A percentile compares a stretch with the other conserved stretches of the same genome.
These are phyloP conservation scores for Hemicentrotus pulcherrimus DNA, from an alignment of 35 echinoderm and acorn worm species.

Conservation along the genomic window DNA sequence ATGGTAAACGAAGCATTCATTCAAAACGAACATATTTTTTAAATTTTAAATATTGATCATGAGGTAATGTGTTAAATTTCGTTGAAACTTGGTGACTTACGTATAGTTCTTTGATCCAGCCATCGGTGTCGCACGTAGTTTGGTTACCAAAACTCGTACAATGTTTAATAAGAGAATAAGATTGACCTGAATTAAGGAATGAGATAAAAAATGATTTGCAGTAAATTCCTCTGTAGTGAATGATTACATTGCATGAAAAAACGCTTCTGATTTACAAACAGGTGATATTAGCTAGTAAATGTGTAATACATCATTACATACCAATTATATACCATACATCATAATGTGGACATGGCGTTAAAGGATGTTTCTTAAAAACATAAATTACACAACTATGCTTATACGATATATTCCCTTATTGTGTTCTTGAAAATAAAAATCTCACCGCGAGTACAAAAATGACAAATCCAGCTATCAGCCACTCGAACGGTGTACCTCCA, in stretches of 20 bases:
- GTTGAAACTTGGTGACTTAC: constrained; percentile 62
- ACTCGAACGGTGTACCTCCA: constrained; percentile 44
- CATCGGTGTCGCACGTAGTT: constrained; percentile 77
- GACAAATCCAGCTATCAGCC: constrained; percentile 60
- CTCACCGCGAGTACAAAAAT: constrained; percentile 67
- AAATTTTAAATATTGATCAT: too few relatives aligned
- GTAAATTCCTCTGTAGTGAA: not conserved
- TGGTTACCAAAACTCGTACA: constrained; percentile 90
- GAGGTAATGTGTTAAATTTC: too few relatives aligned
- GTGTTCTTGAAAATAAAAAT: too few relatives aligned
- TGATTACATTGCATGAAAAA: not conserved
- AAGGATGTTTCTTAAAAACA: too few relatives aligned
- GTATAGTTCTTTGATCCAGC: constrained; percentile 71
- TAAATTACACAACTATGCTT: too few relatives aligned
- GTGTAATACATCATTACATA: too few relatives aligned
- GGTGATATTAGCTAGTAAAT: too few relatives aligned
- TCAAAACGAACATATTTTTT: too few relatives aligned
- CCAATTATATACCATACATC: too few relatives aligned
- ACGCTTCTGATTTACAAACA: not conserved
- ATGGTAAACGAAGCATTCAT: not conserved
- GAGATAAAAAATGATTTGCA: not conserved
- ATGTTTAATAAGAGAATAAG: constrained; percentile 92
- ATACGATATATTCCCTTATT: too few relatives aligned
- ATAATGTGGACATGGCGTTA: too few relatives aligned
- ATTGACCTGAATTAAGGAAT: constrained; percentile 71